phyloP scores from a whole-genome alignment of 2,888 invertebrate species.

The Rapana venosa region DNA sequence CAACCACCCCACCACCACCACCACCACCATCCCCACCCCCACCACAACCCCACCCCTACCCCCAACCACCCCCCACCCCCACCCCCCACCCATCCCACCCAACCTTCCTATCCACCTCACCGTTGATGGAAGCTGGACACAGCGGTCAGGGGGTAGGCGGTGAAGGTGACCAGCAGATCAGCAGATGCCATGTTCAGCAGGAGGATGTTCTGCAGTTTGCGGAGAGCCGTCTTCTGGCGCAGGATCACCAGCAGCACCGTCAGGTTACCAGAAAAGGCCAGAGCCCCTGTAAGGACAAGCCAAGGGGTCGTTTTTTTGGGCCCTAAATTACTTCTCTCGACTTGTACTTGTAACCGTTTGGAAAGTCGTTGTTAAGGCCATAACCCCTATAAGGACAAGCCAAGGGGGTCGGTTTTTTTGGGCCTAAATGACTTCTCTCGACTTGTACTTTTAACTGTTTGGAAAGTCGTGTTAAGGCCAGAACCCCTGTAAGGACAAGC shows the following conservation, averaged over 20 bases:
- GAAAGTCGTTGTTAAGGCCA: too few relatives aligned
- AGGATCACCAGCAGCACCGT: conserved; percentile 38
- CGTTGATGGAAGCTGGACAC: conserved; percentile 33
- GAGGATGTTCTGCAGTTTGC: conserved; percentile 37
- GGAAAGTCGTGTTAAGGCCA: too few relatives aligned
- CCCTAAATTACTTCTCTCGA: too few relatives aligned
- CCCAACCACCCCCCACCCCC: too few relatives aligned
- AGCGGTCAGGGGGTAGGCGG: conserved; percentile 40
- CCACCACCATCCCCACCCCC: too few relatives aligned
- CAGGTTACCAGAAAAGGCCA: conserved; percentile 27
- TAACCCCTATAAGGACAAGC: neutral
- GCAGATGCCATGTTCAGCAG: conserved; percentile 37
- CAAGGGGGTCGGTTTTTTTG: neutral
- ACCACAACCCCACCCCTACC: too few relatives aligned
- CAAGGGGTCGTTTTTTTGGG: neutral
- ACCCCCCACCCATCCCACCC: too few relatives aligned
- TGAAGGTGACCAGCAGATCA: conserved; percentile 40
- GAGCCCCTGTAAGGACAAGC: neutral
- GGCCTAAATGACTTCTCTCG: too few relatives aligned
- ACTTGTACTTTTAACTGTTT: too few relatives aligned
- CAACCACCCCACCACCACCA: too few relatives aligned
- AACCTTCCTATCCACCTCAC: neutral
- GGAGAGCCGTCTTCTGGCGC: conserved; percentile 3
- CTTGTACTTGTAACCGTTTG: too few relatives aligned
- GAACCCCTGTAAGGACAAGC: neutral